Evolutionary conservation across 2,888 invertebrate species (phyloP), one percentile per base, ranked within the genome.

Genomic region (Psylliodes chrysocephalus): DNA sequence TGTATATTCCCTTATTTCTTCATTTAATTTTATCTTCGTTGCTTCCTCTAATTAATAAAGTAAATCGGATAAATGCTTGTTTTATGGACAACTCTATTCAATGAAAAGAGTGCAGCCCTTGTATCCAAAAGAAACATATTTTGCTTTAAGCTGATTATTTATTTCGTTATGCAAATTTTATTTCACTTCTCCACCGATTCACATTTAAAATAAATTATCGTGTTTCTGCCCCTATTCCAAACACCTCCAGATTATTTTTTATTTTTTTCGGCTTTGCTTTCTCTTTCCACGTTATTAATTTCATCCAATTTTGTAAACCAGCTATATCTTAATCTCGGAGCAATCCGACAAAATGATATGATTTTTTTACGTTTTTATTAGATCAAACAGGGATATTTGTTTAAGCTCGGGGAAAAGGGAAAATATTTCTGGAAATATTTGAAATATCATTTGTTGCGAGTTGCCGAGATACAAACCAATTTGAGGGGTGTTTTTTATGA

Each of bases 331-430:
- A 49, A 49, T 49, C 49, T 14, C 49, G 28, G 28, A 15, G 49
- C 49, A 49, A 49, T 49, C 49, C 12, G 28, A 49, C 49, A 49
- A 49, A 49, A 49, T 49, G 49, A 14, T 49, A 28, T 49, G 49
- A 49, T 49, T 49, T 49, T 49, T 49, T 49, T 49, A 49, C 49
- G 25, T 49, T 49, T 49, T 49, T 49, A 49, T 49, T 49, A 49
- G 28, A 49, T 28, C 28, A 49, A 49, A 61, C 30, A 12, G 15
- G 44, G 33, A 35, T 28, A 44, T 60, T 42, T 19, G 33, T 30
- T 52, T 40, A 53, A 44, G 15, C n/a, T 33, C 28, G 28, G 53
- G 42, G 12, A 40, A 42, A 22, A 42, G 19, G 15, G 25, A 2
- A 19, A 49, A 49, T 38, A 5, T 49, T 35, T 33, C 33, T 12